phyloP scores from a whole-genome alignment of 30 jellyfish, hydroid and myxozoan genomes.

The Pelagia noctiluca region DNA sequence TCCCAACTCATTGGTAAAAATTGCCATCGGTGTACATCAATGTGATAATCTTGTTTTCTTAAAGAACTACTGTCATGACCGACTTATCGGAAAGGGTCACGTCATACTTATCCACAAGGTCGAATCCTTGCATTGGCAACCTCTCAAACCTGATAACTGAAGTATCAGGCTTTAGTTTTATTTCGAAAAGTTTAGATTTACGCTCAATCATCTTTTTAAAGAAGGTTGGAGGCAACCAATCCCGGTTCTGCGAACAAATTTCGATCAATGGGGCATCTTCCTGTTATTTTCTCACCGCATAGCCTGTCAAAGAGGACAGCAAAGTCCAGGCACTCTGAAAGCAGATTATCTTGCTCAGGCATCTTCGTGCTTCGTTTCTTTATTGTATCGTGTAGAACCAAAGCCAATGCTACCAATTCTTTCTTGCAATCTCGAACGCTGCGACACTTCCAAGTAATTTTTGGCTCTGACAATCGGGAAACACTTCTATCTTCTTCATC shows the following conservation, averaged over 20 bases:
- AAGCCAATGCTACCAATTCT: slow-evolving; percentile 9
- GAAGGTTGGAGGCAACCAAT: background rate
- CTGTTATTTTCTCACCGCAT: slow-evolving; percentile 12
- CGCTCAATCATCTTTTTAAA: background rate
- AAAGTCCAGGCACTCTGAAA: slow-evolving; percentile 26
- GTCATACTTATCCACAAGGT: no score
- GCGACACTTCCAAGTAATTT: slow-evolving; percentile 12
- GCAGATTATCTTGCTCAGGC: slow-evolving; percentile 16
- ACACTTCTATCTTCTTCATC: background rate
- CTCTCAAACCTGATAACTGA: slow-evolving; percentile 21
- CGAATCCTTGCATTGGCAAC: background rate
- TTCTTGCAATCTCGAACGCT: slow-evolving; percentile 14
- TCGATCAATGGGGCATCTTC: slow-evolving; percentile 12
- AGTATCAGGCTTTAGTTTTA: no score
- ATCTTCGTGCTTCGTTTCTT: background rate
- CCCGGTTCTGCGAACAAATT: slow-evolving; percentile 9
- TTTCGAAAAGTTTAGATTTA: no score
- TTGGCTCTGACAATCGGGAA: background rate
- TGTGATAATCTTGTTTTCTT: no score
- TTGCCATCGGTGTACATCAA: no score
- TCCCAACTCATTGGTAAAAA: no score
- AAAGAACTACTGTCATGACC: no score
- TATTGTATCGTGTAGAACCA: background rate
- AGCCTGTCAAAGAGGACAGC: background rate
- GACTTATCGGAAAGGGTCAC: no score